Evolutionary conservation across 2,888 invertebrate genomes (phyloP), one percentile per base, ranked within the genome.

Genomic region (Leucophora obtusa): DNA sequence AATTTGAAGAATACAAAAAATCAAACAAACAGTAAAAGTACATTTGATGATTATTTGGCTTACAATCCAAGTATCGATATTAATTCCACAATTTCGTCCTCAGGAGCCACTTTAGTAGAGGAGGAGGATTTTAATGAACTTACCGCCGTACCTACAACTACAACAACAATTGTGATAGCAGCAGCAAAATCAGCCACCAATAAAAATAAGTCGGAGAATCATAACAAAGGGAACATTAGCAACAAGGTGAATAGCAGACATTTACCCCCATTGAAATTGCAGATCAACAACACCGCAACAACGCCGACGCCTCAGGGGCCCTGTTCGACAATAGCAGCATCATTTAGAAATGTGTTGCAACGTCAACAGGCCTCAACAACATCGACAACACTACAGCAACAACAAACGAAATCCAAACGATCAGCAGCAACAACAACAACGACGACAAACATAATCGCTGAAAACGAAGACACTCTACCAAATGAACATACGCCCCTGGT

Each of bases 41-140:
- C 70, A 62, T 75, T 74, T 75, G 82, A 82, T 28, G 28, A 28
- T 28, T 28, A 28, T 76, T 65, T 50, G 56, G 72, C 51, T 58
- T 75, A 72, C 63, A 83, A 79, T 71, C 80, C 79, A 68, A 83
- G 87, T 87, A 88, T 88, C 86, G 59, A 54, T 21, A 81, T 21
- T 73, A 81, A 77, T 81, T 24, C 11, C 51, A 87, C 83, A 87
- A 87, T 88, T 87, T 89, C 85, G 85, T 88, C 87, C 85, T 85
- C 88, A 87, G 88, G 89, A 85, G 88, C 86, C 82, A 88, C 88
- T 79, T 84, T 88, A 84, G 88, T 88, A 79, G 88, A 88, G 79
- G 88, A 88, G 84, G 88, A 88, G 84, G 88, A 88, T 83, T 88
- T 88, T 76, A 88, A 86, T 78, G 86, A 88, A 85, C 83, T 87